Conservation (phyloP, 2,888 invertebrate genomes). For the Lochmaea capreae region DNA sequence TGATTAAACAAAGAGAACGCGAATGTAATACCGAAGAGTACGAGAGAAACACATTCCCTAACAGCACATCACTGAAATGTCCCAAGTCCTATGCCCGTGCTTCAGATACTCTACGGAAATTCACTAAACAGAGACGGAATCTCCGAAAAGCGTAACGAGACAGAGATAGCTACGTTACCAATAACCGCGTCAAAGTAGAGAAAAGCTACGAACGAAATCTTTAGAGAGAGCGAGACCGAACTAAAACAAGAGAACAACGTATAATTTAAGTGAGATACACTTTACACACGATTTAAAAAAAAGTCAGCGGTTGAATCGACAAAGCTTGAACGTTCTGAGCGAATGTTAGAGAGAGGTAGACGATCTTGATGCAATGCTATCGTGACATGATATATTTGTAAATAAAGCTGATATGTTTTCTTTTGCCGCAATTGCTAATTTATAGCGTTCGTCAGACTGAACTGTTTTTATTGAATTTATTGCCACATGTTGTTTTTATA, state of each 20-base stretch:
- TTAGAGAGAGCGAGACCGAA: constrained; percentile 38
- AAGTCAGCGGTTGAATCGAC: constrained; percentile 41
- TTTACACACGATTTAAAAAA: constrained; percentile 55
- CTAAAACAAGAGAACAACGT: constrained; percentile 53
- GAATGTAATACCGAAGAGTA: constrained; percentile 28
- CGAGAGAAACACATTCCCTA: constrained; percentile 35
- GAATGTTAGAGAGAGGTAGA: constrained; percentile 37
- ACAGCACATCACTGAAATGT: constrained; percentile 44
- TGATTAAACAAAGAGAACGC: constrained; percentile 40
- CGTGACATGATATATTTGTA: constrained; percentile 53
- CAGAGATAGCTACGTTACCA: constrained; percentile 38
- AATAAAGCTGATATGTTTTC: constrained; percentile 43
- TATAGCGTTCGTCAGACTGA: constrained; percentile 17
- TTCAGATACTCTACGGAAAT: constrained; percentile 43
- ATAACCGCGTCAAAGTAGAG: constrained; percentile 43
- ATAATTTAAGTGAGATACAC: constrained; percentile 55
- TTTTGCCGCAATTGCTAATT: constrained; percentile 40
- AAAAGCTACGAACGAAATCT: constrained; percentile 27
- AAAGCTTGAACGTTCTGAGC: constrained; percentile 26
- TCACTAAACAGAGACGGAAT: constrained; percentile 32
- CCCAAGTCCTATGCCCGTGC: constrained; percentile 39
- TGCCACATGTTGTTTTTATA: constrained; percentile 12
- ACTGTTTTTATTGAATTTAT: constrained; percentile 18
- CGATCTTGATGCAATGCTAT: constrained; percentile 43
- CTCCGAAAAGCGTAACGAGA: constrained; percentile 20